Percentiles rank a stretch among this genome's conserved stretches.
Conservation (phyloP, 1,140 invertebrate genomes). For the Leptinotarsa texana region DNA sequence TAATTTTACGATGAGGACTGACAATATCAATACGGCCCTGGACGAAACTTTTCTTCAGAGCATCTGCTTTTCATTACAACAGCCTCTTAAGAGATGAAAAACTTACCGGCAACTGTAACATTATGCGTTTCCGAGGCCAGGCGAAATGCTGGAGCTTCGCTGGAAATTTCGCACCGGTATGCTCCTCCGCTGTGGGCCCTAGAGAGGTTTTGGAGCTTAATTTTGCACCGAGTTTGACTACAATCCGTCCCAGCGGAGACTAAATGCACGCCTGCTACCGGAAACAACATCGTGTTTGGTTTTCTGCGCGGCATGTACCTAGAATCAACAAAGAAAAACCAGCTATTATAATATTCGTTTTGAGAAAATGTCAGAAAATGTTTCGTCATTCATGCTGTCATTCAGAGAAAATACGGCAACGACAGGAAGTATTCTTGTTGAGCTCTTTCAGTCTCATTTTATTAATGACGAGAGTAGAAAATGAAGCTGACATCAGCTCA, state of each 20-base stretch:
- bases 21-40: too few species aligned
- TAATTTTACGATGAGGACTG: too few species aligned
- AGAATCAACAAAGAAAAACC: constrained; percentile 19
- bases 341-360: too few species aligned
- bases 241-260: constrained; percentile 54
- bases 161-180: constrained; percentile 71
- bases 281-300: constrained; percentile 46
- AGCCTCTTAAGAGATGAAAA: not conserved
- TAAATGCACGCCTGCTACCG: constrained; percentile 43
- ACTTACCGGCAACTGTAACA: constrained; percentile 68
- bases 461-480: too few species aligned
- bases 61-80: too few species aligned
- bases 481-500: too few species aligned
- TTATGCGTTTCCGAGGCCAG: constrained; percentile 65
- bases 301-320: constrained; percentile 56
- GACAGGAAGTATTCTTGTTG: too few species aligned
- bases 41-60: too few species aligned
- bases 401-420: too few species aligned
- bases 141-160: constrained; percentile 70
- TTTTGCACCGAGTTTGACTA: constrained; percentile 56
- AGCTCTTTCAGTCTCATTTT: too few species aligned
- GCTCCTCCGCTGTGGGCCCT: constrained; percentile 59
- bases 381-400: too few species aligned
- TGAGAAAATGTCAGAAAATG: too few species aligned
- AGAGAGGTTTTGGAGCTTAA: constrained; percentile 56